Base-by-base conservation (phyloP, 1,140 invertebrate species). In the Ylistrum balloti region DNA sequence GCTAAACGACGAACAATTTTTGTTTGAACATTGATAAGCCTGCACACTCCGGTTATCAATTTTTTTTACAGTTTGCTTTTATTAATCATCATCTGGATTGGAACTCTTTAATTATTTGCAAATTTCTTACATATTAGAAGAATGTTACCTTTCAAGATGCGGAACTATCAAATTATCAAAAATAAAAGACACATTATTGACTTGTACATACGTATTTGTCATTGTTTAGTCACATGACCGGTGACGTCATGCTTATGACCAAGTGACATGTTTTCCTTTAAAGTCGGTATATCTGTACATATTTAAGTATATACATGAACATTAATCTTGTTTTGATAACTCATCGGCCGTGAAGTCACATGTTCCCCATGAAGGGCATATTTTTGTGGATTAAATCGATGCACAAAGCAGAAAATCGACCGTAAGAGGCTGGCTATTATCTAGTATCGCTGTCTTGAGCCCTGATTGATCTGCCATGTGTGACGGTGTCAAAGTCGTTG, bases 401-500 rank as follows among this genome's bases (percentile, higher is more conserved):
- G 28, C 11, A 11, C 28, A n/a, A n/a, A 74, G 11, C n/a, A 28
- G 56, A 74, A n/a, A 17, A 74, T 5, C 56, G 17, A 17, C 22
- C 28, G n/a, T 74, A 74, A 74, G n/a, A 28, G 56, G 56, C 9
- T 74, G 56, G 56, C 2, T 28, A 74, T 74, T 74, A 74, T 74
- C 56, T 74, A n/a, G 9, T 74, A 5, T 28, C n/a, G n/a, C 56
- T 34, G 86, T 38, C 35, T 35, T n/a, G 35, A 34, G 33, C 33
- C 20, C 33, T 87, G 86, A 87, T 87, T 87, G 86, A 87, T 87
- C 22, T 34, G 33, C 33, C 33, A 34, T 87, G 86, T 35, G 86
- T 38, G 33, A 87, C 33, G 28, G 89, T 90, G 89, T 90, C 86
- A 90, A 90, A 90, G 45, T 86, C 86, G 86, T 90, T 90, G 33